Evolutionary conservation across 2,113 vertebrate species (phyloP).

Genomic region (Oryzias javanicus): DNA sequence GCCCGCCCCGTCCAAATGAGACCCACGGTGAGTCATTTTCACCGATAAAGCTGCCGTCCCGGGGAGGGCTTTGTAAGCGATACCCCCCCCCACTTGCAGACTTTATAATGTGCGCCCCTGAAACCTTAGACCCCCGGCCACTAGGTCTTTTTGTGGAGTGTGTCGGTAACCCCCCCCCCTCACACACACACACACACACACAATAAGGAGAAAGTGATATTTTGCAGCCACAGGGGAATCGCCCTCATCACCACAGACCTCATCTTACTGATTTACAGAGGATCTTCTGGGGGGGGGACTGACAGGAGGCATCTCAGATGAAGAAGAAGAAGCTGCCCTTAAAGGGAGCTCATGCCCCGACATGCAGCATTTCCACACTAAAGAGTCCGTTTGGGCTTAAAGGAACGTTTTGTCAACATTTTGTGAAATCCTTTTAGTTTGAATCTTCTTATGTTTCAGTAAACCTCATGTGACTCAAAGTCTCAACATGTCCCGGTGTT

Average conservation of each 20-base stretch:
- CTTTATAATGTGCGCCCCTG: too few relatives aligned
- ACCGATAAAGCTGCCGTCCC: conserved; percentile 68
- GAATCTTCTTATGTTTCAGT: too few relatives aligned
- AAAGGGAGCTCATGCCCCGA: neutral
- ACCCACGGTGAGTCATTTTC: conserved; percentile 65
- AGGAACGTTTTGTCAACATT: too few relatives aligned
- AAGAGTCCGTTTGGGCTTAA: too few relatives aligned
- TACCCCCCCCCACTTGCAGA: conserved; percentile 50
- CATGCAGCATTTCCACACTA: too few relatives aligned
- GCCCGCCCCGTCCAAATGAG: conserved; percentile 41
- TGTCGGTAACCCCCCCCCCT: conserved; percentile 72
- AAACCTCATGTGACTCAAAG: too few relatives aligned
- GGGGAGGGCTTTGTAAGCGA: conserved; percentile 74
- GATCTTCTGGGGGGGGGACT: conserved; percentile 15
- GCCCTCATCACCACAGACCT: conserved; percentile 65
- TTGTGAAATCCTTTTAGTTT: too few relatives aligned
- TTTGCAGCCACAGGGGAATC: conserved; percentile 72
- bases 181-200: too few relatives aligned
- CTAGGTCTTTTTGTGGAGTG: conserved; percentile 69
- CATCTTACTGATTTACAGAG: conserved; percentile 49
- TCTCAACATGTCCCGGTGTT: too few relatives aligned
- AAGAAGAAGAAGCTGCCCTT: too few relatives aligned
- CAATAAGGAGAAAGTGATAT: conserved; percentile 72
- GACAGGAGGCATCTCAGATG: conserved; percentile 19
- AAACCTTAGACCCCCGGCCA: conserved; percentile 62